Evolutionary conservation across 2,888 invertebrate species (phyloP), one percentile per base, ranked within the genome.

Genomic region (Phaedon cochleariae): DNA sequence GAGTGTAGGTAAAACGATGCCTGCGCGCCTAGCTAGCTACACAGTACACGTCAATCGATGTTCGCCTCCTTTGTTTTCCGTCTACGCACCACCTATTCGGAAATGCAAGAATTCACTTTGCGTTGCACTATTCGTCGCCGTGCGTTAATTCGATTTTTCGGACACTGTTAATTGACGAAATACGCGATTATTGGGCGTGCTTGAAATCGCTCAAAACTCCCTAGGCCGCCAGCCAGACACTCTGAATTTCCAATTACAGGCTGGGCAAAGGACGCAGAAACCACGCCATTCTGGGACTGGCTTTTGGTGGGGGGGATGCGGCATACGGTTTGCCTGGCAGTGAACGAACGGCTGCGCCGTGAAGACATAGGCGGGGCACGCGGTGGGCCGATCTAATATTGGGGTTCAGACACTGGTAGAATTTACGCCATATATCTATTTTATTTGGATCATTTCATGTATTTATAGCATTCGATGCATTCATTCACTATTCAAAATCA

Each of bases 271-370:
- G 77, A 78, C 79, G 80, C 80, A 72, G 77, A 82, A 78, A 83
- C 84, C 81, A 83, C 83, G 83, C 83, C 82, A 83, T 81, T 82
- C 80, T 78, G 78, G 79, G 79, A 77, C 78, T 79, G 79, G 79
- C 79, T 76, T 75, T 70, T 74, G 74, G 71, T 73, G 77, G 78
- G 79, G 75, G 74, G 76, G 77, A 72, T 67, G 71, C 67, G 63
- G 67, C 61, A 64, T 48, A 63, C 71, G 71, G 70, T 68, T 71
- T 65, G 72, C 69, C 71, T 66, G 70, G 68, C 69, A 69, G 68
- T 70, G 73, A 69, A 70, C 72, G 71, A 71, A 72, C 73, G 70
- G 72, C 67, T 70, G 76, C 57, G 45, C 54, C 20, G 46, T 26
- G 17, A 12, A 41, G 20, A 0, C 76, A 76, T 64, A 60, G 74